Percentiles rank a stretch among this genome's conserved stretches.
phyloP scores from a whole-genome alignment of 2,113 vertebrate species.

The Apus apus region DNA sequence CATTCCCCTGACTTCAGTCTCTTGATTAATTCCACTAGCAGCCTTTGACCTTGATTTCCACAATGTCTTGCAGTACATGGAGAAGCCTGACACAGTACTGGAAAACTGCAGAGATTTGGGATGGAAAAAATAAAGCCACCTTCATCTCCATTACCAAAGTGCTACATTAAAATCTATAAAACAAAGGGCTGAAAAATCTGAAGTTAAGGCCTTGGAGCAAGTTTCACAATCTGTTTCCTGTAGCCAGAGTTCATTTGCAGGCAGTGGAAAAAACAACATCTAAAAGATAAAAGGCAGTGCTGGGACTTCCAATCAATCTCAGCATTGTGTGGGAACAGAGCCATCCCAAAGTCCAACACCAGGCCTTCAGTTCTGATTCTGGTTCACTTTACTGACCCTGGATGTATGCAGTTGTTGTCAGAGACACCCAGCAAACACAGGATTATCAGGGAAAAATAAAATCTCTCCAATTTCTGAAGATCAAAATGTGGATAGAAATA shows the following conservation, averaged over 20 bases:
- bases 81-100: conserved; percentile 10
- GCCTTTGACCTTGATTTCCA: conserved; percentile 67
- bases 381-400: neutral
- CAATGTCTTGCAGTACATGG: conserved; percentile 20
- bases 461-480: neutral
- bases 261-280: conserved; percentile 67
- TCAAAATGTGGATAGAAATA: neutral
- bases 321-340: neutral
- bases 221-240: conserved; percentile 72
- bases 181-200: conserved; percentile 60
- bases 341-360: neutral
- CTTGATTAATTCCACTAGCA: conserved; percentile 42
- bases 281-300: conserved; percentile 62
- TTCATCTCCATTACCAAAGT: conserved; percentile 29
- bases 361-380: neutral
- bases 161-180: conserved; percentile 44
- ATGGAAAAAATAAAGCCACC: conserved; percentile 56
- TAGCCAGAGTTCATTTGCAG: conserved; percentile 61
- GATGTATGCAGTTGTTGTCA: neutral
- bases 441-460: neutral
- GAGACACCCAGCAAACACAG: neutral
- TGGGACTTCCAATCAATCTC: conserved; percentile 42
- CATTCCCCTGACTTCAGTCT: conserved; percentile 7
- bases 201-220: conserved; percentile 61
- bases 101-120: conserved; percentile 54